These are phyloP conservation scores for Coelopa frigida DNA, from an alignment of 1,140 invertebrate species.

Conservation along the genomic window DNA sequence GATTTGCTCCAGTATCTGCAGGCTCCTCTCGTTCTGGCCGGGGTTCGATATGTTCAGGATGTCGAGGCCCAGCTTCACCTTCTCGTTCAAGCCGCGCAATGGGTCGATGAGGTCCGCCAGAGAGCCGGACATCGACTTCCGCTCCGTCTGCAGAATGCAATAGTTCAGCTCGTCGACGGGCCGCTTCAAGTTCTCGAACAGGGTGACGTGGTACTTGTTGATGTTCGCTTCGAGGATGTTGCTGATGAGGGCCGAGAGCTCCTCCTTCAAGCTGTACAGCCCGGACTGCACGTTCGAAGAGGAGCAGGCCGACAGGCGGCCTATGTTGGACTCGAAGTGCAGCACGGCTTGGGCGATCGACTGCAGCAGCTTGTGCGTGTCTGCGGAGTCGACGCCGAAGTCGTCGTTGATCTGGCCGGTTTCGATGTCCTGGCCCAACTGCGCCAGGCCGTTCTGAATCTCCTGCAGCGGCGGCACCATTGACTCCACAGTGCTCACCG, in stretches of 20 bases:
- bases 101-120: conserved; percentile 43
- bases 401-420: conserved; percentile 27
- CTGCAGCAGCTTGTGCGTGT: conserved; percentile 36
- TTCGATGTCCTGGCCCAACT: conserved; percentile 39
- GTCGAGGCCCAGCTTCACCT: conserved; percentile 26
- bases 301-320: conserved; percentile 23
- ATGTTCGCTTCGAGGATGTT: conserved; percentile 37
- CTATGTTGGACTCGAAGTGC: conserved; percentile 41
- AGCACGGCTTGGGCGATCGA: conserved; percentile 41
- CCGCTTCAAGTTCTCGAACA: conserved; percentile 33
- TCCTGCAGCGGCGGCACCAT: conserved; percentile 48
- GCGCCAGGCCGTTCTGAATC: conserved; percentile 46
- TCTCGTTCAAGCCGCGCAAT: conserved; percentile 29
- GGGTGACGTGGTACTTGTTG: conserved; percentile 27
- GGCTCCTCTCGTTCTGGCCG: conserved; percentile 23
- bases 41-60: conserved; percentile 18
- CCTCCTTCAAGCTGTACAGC: conserved; percentile 29
- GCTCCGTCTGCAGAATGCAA: conserved; percentile 40
- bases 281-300: conserved; percentile 25
- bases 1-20: conserved; percentile 28
- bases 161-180: conserved; percentile 43
- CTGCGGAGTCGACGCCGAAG: conserved; percentile 25
- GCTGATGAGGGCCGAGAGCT: conserved; percentile 33
- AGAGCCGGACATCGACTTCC: conserved; percentile 34
- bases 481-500: conserved; percentile 45